phyloP scores from a whole-genome alignment of 2,888 invertebrate genomes.

The Zygothrica quintamaculata region DNA sequence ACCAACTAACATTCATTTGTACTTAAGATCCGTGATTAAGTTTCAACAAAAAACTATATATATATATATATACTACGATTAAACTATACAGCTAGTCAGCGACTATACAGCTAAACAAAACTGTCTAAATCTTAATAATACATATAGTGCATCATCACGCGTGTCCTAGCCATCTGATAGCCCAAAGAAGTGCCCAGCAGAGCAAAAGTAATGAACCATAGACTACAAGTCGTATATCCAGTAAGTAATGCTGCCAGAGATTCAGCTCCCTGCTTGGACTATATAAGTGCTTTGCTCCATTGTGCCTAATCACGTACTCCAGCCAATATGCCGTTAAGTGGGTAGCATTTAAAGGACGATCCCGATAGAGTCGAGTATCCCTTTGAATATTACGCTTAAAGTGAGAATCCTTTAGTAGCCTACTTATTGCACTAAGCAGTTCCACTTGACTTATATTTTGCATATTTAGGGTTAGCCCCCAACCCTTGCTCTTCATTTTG shows the following conservation, averaged over 20 bases:
- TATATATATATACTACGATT: conserved; percentile 51
- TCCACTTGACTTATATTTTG: conserved; percentile 31
- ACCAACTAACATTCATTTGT: conserved; percentile 73
- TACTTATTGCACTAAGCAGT: conserved; percentile 43
- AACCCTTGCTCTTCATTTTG: conserved; percentile 88
- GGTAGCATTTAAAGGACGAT: conserved; percentile 85
- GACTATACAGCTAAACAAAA: conserved; percentile 31
- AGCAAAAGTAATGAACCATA: conserved; percentile 25
- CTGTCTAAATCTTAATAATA: conserved; percentile 17
- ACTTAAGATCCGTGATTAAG: conserved; percentile 67
- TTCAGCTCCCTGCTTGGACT: conserved; percentile 84
- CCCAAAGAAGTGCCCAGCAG: conserved; percentile 5
- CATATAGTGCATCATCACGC: too few species aligned
- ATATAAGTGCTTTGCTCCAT: conserved; percentile 85
- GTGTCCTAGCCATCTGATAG: background rate
- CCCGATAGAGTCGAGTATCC: conserved; percentile 85
- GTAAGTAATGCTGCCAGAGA: conserved; percentile 84
- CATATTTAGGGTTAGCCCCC: conserved; percentile 59
- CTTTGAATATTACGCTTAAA: conserved; percentile 45
- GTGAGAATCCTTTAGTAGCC: conserved; percentile 48
- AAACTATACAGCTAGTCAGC: conserved; percentile 73
- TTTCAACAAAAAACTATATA: conserved; percentile 26
- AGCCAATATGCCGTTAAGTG: conserved; percentile 86
- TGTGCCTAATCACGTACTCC: conserved; percentile 86
- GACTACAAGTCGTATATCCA: conserved; percentile 83